Evolutionary conservation across 2,113 vertebrate species (phyloP).

Genomic region (Anguilla japonica): DNA sequence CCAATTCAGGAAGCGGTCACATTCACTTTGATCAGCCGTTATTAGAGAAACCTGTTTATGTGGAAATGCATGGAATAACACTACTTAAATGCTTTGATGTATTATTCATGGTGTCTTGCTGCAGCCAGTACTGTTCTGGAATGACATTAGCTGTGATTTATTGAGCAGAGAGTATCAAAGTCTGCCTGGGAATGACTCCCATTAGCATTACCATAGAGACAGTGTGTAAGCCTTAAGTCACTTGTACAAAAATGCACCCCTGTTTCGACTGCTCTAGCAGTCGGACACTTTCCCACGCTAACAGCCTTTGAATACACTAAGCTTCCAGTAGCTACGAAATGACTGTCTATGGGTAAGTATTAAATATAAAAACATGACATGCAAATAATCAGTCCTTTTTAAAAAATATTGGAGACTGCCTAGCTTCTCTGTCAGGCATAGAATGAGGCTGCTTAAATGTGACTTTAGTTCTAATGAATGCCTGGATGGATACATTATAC

Average conservation of each 20-base stretch:
- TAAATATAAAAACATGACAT: slow-evolving; percentile 8
- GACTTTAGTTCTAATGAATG: background rate
- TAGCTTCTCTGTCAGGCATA: background rate
- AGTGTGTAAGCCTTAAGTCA: background rate
- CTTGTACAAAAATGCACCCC: background rate
- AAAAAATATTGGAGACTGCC: background rate
- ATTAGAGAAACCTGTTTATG: slow-evolving; percentile 31
- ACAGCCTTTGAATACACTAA: background rate
- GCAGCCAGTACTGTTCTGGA: slow-evolving; percentile 23
- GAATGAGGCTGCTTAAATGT: background rate
- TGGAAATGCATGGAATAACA: slow-evolving; percentile 30
- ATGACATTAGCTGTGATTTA: slow-evolving; percentile 29
- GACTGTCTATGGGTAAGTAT: background rate
- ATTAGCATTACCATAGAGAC: slow-evolving; percentile 11
- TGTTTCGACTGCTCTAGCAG: background rate
- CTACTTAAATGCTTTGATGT: slow-evolving; percentile 46
- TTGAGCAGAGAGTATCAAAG: slow-evolving; percentile 11
- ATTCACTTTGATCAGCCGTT: slow-evolving; percentile 38
- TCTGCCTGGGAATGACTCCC: slow-evolving; percentile 11
- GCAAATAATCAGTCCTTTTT: background rate
- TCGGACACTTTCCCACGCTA: background rate
- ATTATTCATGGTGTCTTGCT: slow-evolving; percentile 48
- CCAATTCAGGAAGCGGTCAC: background rate
- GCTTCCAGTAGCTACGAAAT: background rate
- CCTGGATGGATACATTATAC: background rate